Base-by-base conservation (phyloP, 2,797 vertebrate genomes). In the Phataginus tetradactyla region DNA sequence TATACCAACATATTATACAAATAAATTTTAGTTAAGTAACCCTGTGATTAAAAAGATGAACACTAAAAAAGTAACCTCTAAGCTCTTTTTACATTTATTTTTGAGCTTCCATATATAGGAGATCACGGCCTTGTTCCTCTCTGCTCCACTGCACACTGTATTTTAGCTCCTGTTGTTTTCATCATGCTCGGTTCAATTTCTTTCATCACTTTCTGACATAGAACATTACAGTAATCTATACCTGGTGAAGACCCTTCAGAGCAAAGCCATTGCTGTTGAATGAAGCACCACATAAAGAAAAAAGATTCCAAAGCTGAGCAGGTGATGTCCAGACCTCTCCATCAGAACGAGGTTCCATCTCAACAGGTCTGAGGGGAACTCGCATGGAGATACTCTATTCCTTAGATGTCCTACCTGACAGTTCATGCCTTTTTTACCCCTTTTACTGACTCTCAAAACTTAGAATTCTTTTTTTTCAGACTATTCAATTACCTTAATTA, bases 191-290 rank as follows among this genome's bases (percentile, higher is more conserved):
- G 72, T 61, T 86, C 57, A 49, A 34, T 77, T 79, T 63, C 29
- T 89, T 91, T 88, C 39, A 51, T 87, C 80, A 32, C 32, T 81
- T 88, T 94, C 69, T 64, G 7, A 94, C 68, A 68, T 23, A 59
- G 39, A 79, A 39, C 27, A 68, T 81, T 51, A 37, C 51, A 83
- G 39, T 61, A 61, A 71, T 84, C 49, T 77, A 11, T 71, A 55
- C 61, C 25, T 53, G 42, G 27, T 9, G n/a, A 94, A 68, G 53
- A 63, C 42, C 45, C n/a, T 80, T 90, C 63, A n/a, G 53, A 61
- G 42, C 21, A 92, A 86, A 91, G 37, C 13, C 42, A 34, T 94
- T 90, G 79, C 45, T 69, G 29, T 85, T 25, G 59, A 95, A 90
- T 63, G 90, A 85, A 88, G 4, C 15, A 20, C 18, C 29, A 53